phyloP scores from a whole-genome alignment of 2,797 vertebrate species.

The Trachurus trachurus region DNA sequence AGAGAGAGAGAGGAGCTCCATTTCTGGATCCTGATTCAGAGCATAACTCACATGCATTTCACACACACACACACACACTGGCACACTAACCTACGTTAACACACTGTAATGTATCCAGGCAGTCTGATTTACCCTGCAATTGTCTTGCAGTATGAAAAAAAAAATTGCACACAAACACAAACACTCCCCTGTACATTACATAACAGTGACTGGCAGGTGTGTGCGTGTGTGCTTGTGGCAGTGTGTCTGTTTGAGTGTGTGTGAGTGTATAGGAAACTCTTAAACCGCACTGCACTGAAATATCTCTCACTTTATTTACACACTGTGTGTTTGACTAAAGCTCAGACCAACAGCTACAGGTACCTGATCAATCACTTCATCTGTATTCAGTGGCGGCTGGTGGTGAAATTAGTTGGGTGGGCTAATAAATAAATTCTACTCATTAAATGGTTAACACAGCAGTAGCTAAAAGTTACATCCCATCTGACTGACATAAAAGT shows the following conservation, averaged over 20 bases:
- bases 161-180: conserved; percentile 24
- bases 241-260: not conserved
- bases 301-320: conserved; percentile 17
- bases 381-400: too few relatives aligned
- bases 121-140: conserved; percentile 34
- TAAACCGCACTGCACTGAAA: conserved; percentile 2
- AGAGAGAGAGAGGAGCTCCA: conserved; percentile 3
- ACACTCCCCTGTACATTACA: conserved; percentile 28
- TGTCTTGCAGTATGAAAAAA: too few relatives aligned
- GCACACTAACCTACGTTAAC: conserved; percentile 16
- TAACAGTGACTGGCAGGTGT: conserved; percentile 41
- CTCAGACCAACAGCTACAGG: too few relatives aligned
- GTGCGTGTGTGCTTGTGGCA: conserved; percentile 11
- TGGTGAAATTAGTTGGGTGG: too few relatives aligned
- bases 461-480: too few relatives aligned
- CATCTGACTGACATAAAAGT: too few relatives aligned
- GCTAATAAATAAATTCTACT: too few relatives aligned
- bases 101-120: too few relatives aligned
- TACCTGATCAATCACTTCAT: too few relatives aligned
- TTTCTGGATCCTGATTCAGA: conserved; percentile 44
- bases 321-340: not conserved
- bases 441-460: too few relatives aligned
- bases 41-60: not conserved
- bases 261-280: conserved; percentile 9
- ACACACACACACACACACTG: conserved; percentile 26